These are phyloP conservation scores for Styela clava DNA, from an alignment of 23 tunicate species.

Conservation along the genomic window DNA sequence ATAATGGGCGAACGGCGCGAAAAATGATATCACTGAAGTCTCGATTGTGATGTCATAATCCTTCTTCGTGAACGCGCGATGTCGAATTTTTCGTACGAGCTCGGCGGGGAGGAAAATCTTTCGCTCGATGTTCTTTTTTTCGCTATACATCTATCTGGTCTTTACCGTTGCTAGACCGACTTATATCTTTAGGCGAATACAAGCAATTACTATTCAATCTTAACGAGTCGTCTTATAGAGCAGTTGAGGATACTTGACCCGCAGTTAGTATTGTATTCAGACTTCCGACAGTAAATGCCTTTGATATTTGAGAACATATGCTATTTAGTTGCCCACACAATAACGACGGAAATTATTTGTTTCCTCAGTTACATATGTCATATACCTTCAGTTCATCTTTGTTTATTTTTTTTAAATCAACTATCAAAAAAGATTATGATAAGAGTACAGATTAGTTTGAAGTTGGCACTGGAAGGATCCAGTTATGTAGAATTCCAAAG, in stretches of 20 bases:
- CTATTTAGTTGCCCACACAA: not conserved
- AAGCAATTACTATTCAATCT: not conserved
- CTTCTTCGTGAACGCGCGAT: not conserved
- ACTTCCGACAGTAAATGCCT: not conserved
- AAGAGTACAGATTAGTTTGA: no score
- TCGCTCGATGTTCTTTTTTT: not conserved
- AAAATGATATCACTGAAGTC: conserved; percentile 11
- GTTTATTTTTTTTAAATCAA: no score
- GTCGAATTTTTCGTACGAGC: not conserved
- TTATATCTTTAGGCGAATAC: no score
- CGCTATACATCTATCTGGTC: not conserved
- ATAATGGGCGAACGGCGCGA: conserved; percentile 12
- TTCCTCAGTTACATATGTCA: not conserved
- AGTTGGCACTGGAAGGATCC: no score
- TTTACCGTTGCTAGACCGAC: not conserved
- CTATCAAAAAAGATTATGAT: no score
- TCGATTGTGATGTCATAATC: conserved; percentile 17
- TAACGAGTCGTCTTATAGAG: not conserved
- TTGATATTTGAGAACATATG: not conserved
- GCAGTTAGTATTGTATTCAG: not conserved
- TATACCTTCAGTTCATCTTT: no score
- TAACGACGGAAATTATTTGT: not conserved
- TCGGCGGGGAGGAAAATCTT: not conserved
- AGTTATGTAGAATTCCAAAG: no score
- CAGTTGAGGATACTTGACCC: not conserved